phyloP scores from a whole-genome alignment of 2,888 invertebrate species.

The Drosophila meridiana region DNA sequence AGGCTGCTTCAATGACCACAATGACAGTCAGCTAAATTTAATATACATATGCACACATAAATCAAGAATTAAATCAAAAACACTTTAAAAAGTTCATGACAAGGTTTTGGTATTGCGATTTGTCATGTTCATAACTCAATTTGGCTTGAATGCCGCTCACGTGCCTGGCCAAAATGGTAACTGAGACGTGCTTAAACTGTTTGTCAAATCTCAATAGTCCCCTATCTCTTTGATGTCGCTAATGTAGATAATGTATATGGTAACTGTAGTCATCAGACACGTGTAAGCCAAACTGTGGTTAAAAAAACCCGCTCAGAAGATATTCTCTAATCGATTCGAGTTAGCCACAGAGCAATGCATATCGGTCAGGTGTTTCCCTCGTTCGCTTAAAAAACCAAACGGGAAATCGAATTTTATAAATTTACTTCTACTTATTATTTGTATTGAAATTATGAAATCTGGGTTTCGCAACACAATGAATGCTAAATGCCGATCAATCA shows the following conservation, averaged over 20 bases:
- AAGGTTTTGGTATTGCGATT: slow-evolving; percentile 33
- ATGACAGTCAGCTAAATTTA: slow-evolving; percentile 32
- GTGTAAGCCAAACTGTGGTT: slow-evolving; percentile 19
- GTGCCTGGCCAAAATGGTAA: slow-evolving; percentile 43
- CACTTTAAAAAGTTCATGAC: slow-evolving; percentile 42
- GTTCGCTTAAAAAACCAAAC: neutral
- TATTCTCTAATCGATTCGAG: neutral
- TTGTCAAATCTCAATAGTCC: slow-evolving; percentile 20
- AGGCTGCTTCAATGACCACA: slow-evolving; percentile 22
- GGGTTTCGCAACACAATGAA: slow-evolving; percentile 8
- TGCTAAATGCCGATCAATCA: neutral
- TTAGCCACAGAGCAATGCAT: neutral
- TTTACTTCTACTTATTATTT: neutral
- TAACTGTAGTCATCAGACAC: slow-evolving; percentile 27
- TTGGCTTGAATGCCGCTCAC: slow-evolving; percentile 48
- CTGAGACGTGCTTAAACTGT: slow-evolving; percentile 54
- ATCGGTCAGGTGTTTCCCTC: neutral
- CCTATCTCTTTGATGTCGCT: slow-evolving; percentile 9
- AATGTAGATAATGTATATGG: neutral
- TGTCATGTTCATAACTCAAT: slow-evolving; percentile 51
- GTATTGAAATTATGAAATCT: slow-evolving; percentile 12
- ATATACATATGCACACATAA: neutral
- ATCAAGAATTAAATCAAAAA: slow-evolving; percentile 33
- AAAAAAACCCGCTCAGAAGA: neutral
- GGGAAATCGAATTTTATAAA: neutral